Evolutionary conservation across 2,797 vertebrate genomes (phyloP).

Genomic region (Leptodactylus fallax): DNA sequence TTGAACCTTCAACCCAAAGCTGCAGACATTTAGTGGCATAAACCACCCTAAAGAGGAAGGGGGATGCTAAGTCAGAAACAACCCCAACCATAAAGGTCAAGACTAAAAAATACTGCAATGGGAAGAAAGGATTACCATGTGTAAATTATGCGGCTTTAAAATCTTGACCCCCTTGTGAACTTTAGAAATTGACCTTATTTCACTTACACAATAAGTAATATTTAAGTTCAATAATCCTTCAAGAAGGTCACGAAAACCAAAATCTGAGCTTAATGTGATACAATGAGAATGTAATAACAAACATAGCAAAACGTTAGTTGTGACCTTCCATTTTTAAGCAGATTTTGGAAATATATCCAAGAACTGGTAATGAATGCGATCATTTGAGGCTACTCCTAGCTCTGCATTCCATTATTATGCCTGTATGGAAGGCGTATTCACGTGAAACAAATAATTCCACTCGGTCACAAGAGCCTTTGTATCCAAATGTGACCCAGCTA

Average conservation of each 20-base stretch:
- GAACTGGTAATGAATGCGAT: not conserved
- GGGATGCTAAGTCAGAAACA: too few relatives aligned
- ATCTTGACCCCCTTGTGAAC: not conserved
- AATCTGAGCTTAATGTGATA: not conserved
- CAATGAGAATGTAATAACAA: not conserved
- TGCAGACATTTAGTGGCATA: not conserved
- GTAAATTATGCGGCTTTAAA: not conserved
- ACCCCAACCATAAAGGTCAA: not conserved
- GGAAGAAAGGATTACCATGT: not conserved
- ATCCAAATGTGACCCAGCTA: constrained; percentile 34
- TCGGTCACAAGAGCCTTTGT: not conserved
- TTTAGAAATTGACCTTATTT: not conserved
- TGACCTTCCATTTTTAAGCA: not conserved
- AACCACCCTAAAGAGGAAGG: too few relatives aligned
- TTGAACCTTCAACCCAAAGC: not conserved
- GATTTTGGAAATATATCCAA: not conserved
- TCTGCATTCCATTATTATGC: not conserved
- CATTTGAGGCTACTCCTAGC: not conserved
- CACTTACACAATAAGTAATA: not conserved
- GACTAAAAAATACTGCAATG: not conserved
- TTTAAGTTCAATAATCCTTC: not conserved
- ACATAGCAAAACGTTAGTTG: not conserved
- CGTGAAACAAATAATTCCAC: constrained; percentile 8
- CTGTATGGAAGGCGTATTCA: not conserved
- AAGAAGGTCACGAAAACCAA: not conserved